Percentiles rank a stretch among this genome's conserved stretches.
Evolutionary conservation across 92 coral and sea anemone genomes (phyloP).

Genomic region (Bergia puertoricense): DNA sequence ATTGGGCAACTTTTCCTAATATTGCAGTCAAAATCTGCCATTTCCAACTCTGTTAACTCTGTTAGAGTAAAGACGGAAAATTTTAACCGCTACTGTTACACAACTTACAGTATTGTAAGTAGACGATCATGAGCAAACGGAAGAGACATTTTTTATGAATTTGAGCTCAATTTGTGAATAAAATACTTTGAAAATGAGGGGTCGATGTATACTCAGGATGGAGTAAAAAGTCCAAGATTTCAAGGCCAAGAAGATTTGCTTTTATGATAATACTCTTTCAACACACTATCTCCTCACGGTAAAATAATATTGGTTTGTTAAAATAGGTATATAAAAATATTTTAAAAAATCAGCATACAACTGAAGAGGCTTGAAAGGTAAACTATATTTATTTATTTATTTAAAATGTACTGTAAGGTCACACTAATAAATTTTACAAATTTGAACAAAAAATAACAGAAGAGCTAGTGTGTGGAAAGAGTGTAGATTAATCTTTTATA

Average conservation of each 20-base stretch:
- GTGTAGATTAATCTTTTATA: background rate
- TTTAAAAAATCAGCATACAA: background rate
- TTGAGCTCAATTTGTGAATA: no score
- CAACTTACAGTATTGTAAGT: no score
- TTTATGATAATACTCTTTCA: background rate
- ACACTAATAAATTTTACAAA: background rate
- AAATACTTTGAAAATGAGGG: no score
- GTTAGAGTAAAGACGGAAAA: no score
- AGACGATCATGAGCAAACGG: no score
- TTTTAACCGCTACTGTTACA: no score
- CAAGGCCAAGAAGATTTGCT: background rate
- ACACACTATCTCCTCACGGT: conserved; percentile 2
- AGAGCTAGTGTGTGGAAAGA: conserved; percentile 4
- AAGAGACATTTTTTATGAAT: no score
- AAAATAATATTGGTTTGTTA: background rate
- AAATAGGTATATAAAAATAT: background rate
- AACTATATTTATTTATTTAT: background rate
- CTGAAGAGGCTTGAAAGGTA: background rate
- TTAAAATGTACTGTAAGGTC: background rate
- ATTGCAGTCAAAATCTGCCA: no score
- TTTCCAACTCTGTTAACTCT: no score
- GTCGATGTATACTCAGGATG: no score
- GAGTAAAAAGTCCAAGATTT: no score
- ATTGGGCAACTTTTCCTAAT: no score
- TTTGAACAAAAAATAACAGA: background rate